A percentile compares a stretch with the other conserved stretches of the same genome.
These are phyloP conservation scores for Muscidifurax raptorellus DNA, from an alignment of 1,140 invertebrate genomes.

Conservation along the genomic window DNA sequence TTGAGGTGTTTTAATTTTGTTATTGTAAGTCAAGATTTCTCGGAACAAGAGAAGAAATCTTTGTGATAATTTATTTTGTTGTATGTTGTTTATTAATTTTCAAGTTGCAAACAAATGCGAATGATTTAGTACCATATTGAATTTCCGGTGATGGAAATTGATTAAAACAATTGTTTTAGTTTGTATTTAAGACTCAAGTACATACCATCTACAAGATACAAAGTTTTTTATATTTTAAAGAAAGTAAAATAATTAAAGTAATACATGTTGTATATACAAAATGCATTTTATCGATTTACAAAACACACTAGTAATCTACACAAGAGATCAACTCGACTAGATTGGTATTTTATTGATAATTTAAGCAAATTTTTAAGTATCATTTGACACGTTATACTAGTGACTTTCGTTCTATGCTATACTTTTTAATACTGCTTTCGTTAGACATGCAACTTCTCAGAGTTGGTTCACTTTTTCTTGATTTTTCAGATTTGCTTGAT, in stretches of 20 bases:
- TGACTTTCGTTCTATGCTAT: constrained; percentile 5
- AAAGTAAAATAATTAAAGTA: constrained; percentile 36
- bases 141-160: constrained; percentile 9
- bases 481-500: constrained; percentile 21
- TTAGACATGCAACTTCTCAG: not conserved
- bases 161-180: constrained; percentile 27
- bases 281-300: constrained; percentile 17
- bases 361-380: not conserved
- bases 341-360: constrained; percentile 1
- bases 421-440: constrained; percentile 10
- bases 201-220: constrained; percentile 21
- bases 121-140: not conserved
- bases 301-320: not conserved
- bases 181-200: not conserved
- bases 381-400: constrained; percentile 3
- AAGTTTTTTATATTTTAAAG: constrained; percentile 39
- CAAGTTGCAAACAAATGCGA: not conserved
- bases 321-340: not conserved
- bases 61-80: constrained; percentile 46
- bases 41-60: constrained; percentile 2
- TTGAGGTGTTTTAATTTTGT: not conserved
- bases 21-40: constrained; percentile 27
- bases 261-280: constrained; percentile 18
- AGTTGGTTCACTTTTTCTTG: constrained; percentile 25
- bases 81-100: constrained; percentile 31